A percentile compares a stretch with the other conserved stretches of the same genome.
Evolutionary conservation across 2,797 vertebrate species (phyloP).

Genomic region (Streptopelia turtur): DNA sequence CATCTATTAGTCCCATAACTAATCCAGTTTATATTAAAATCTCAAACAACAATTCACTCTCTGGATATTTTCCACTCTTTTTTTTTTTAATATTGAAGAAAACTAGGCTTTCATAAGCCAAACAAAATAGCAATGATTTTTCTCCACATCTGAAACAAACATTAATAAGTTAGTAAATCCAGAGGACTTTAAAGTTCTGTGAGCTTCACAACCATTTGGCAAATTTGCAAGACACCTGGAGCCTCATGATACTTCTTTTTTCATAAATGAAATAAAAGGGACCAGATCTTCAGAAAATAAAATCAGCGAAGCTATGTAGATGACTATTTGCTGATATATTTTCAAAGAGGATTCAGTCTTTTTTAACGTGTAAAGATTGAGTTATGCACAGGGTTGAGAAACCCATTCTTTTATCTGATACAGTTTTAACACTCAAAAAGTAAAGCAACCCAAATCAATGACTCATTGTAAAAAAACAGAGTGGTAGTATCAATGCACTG

Average conservation of each 20-base stretch:
- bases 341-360: neutral
- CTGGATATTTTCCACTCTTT: neutral
- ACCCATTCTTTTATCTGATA: neutral
- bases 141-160: constrained; percentile 10
- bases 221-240: constrained; percentile 9
- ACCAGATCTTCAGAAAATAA: neutral
- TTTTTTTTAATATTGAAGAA: neutral
- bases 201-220: constrained; percentile 6
- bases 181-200: constrained; percentile 25
- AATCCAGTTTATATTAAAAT: constrained; percentile 67
- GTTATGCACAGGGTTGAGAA: neutral
- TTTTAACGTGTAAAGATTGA: neutral
- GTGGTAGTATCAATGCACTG: neutral
- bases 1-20: constrained; percentile 49
- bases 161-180: constrained; percentile 23
- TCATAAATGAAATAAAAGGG: neutral
- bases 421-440: neutral
- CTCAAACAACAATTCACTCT: constrained; percentile 8
- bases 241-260: neutral
- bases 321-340: neutral
- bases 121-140: constrained; percentile 37
- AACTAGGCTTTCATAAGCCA: neutral
- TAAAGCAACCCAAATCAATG: neutral
- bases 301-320: neutral
- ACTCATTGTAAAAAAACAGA: rapidly evolving